These are phyloP conservation scores for Psittacula derbiana DNA, from an alignment of 2,797 vertebrate genomes.

Conservation along the genomic window DNA sequence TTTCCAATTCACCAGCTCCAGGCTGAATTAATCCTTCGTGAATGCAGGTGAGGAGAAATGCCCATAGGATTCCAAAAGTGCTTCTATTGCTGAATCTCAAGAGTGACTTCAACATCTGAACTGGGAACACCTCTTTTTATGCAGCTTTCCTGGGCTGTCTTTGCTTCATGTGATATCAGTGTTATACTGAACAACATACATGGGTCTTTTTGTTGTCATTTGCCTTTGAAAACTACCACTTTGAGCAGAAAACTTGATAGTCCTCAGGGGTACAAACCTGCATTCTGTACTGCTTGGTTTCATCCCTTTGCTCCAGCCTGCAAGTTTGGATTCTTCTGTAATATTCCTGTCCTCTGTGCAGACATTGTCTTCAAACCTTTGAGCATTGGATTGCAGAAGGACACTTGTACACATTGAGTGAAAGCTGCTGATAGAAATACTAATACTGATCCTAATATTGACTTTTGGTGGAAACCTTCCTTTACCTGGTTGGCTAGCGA, in stretches of 20 bases:
- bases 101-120: neutral
- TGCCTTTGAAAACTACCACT: neutral
- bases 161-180: neutral
- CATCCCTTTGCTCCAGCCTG: neutral
- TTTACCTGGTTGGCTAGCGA: neutral
- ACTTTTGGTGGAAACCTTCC: neutral
- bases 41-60: neutral
- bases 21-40: neutral
- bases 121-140: neutral
- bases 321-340: neutral
- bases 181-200: fast-evolving
- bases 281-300: neutral
- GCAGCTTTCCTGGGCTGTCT: neutral
- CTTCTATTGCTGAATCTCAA: neutral
- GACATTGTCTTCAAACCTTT: neutral
- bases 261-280: neutral
- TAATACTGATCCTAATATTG: neutral
- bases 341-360: neutral
- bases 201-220: neutral
- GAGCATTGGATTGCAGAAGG: neutral
- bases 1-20: neutral
- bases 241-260: neutral
- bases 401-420: neutral
- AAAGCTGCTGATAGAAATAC: neutral
- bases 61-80: neutral